These are phyloP conservation scores for Labroides dimidiatus DNA, from an alignment of 2,797 vertebrate species.

Conservation along the genomic window DNA sequence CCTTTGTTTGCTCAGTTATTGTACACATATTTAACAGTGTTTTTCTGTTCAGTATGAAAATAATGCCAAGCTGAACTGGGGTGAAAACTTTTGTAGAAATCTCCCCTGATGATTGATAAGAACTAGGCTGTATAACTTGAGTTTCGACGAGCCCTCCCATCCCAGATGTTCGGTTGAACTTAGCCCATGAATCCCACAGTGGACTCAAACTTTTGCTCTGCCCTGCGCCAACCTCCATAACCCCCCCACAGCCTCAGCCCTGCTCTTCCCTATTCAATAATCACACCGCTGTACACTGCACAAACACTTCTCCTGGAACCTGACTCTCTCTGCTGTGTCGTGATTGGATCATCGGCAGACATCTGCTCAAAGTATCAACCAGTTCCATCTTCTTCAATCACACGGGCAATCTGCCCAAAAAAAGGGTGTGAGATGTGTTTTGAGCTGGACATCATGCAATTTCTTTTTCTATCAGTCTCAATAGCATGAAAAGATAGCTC, in stretches of 20 bases:
- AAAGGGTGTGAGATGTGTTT: constrained; percentile 35
- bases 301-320: constrained; percentile 18
- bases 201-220: constrained; percentile 12
- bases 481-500: constrained; percentile 22
- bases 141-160: constrained; percentile 36
- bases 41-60: constrained; percentile 16
- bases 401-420: constrained; percentile 39
- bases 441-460: constrained; percentile 16
- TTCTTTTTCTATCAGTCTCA: constrained; percentile 38
- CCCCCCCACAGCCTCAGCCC: constrained; percentile 17
- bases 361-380: constrained; percentile 17
- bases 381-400: constrained; percentile 48
- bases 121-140: constrained; percentile 33
- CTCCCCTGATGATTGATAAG: constrained; percentile 14
- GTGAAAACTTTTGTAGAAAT: constrained; percentile 17
- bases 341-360: constrained; percentile 33
- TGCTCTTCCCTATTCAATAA: constrained; percentile 24
- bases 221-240: neutral
- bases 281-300: constrained; percentile 13
- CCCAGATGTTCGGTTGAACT: constrained; percentile 51
- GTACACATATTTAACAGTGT: neutral
- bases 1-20: neutral
- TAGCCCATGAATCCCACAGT: constrained; percentile 36
- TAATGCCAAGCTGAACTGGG: constrained; percentile 15
- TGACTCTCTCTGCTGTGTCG: constrained; percentile 4